A percentile compares a stretch with the other conserved stretches of the same genome.
Conservation (phyloP, 2,888 invertebrate genomes). For the Nematopogon swammerdamellus region DNA sequence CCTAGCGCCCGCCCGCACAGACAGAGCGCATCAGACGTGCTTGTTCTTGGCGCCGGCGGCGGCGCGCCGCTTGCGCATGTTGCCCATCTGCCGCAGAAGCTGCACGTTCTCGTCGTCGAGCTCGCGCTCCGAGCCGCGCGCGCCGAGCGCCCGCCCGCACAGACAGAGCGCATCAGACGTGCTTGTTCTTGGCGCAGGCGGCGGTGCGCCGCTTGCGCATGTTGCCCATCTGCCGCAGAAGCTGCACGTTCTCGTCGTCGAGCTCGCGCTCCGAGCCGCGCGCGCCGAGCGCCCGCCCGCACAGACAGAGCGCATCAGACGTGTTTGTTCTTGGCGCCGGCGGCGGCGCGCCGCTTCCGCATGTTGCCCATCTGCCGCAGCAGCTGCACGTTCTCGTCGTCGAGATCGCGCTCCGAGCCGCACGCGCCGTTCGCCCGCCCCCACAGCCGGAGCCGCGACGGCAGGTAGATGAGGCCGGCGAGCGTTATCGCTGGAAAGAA, state of each 20-base stretch:
- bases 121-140: constrained; percentile 44
- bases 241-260: constrained; percentile 68
- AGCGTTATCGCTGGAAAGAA: constrained; percentile 62
- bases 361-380: constrained; percentile 63
- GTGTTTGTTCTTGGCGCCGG: constrained; percentile 34
- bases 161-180: constrained; percentile 54
- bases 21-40: no score
- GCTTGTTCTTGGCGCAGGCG: constrained; percentile 33
- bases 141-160: constrained; percentile 58
- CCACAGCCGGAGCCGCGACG: constrained; percentile 63
- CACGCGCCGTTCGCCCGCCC: constrained; percentile 52
- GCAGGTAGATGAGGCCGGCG: constrained; percentile 64
- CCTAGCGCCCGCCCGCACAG: constrained; percentile 51
- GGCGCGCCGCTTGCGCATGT: constrained; percentile 58
- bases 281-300: constrained; percentile 55
- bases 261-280: constrained; percentile 48
- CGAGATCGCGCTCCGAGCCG: constrained; percentile 50
- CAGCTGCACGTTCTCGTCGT: constrained; percentile 68
- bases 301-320: constrained; percentile 56
- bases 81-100: constrained; percentile 62
- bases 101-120: constrained; percentile 69
- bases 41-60: constrained; percentile 36
- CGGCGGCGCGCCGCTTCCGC: constrained; percentile 53
- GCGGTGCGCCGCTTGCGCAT: constrained; percentile 57
- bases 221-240: constrained; percentile 63